Evolutionary conservation across 2,113 vertebrate genomes (phyloP).

Genomic region (Mus musculus): DNA sequence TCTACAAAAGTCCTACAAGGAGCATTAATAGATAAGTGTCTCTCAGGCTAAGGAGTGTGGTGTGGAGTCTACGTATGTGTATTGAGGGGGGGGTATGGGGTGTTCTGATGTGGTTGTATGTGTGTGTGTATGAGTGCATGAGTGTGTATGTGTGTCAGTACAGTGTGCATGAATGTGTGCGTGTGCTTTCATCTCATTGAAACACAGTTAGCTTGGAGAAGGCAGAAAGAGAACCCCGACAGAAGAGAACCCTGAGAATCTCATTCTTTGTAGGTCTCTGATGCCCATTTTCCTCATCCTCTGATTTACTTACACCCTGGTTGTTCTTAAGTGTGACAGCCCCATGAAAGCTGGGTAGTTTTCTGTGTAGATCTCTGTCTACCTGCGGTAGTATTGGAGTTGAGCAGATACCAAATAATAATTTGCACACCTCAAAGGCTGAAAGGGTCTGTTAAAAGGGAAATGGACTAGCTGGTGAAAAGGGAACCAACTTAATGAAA

Average conservation of each 20-base stretch:
- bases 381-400: neutral
- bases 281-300: neutral
- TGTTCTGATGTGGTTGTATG: neutral
- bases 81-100: no score
- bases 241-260: neutral
- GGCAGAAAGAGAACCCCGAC: neutral
- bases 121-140: neutral
- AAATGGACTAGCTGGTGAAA: neutral
- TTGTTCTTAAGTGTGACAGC: neutral
- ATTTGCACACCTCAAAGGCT: neutral
- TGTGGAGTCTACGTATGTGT: neutral
- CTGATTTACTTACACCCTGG: neutral
- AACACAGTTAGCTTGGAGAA: conserved; percentile 32
- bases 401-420: neutral
- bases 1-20: neutral
- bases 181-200: conserved; percentile 2
- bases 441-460: neutral
- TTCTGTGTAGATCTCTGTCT: neutral
- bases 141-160: neutral
- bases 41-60: neutral
- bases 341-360: neutral
- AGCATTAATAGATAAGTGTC: accelerated
- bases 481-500: neutral
- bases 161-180: neutral
- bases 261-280: neutral